A percentile compares a stretch with the other conserved stretches of the same genome.
phyloP scores from a whole-genome alignment of 2,797 vertebrate species.

The Pangasius sanitwongsei region DNA sequence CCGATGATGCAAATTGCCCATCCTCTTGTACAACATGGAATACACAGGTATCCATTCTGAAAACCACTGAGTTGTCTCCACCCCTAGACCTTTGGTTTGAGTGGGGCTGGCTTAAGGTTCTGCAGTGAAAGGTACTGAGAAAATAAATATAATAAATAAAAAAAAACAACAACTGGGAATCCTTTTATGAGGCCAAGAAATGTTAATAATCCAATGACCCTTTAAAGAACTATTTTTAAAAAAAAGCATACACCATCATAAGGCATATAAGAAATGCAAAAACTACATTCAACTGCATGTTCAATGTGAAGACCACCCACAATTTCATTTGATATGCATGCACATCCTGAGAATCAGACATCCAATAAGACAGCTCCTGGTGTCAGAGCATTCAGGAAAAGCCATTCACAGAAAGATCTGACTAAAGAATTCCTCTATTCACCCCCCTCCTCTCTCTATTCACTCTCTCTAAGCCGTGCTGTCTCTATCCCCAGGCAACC shows the following conservation, averaged over 20 bases:
- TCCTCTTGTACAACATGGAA: background rate
- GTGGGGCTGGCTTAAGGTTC: background rate
- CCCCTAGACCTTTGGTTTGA: background rate
- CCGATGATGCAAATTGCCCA: background rate
- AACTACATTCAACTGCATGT: background rate
- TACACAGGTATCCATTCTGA: background rate
- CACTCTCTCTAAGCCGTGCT: conserved; percentile 36
- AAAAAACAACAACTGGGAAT: background rate
- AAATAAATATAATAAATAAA: background rate
- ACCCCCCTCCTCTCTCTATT: background rate
- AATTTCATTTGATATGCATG: background rate
- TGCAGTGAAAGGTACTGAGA: background rate
- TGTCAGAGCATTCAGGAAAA: conserved; percentile 7
- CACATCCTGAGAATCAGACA: background rate
- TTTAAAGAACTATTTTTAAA: background rate
- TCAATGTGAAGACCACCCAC: background rate
- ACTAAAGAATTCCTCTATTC: conserved; percentile 28
- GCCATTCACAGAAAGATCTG: conserved; percentile 24
- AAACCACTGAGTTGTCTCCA: background rate
- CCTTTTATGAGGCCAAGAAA: background rate
- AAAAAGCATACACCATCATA: background rate
- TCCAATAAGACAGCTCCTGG: background rate
- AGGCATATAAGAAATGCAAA: background rate
- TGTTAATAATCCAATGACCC: background rate
- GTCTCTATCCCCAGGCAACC: conserved; percentile 53